These are phyloP conservation scores for Leptinotarsa juncta DNA, from an alignment of 2,888 invertebrate genomes.

Conservation along the genomic window DNA sequence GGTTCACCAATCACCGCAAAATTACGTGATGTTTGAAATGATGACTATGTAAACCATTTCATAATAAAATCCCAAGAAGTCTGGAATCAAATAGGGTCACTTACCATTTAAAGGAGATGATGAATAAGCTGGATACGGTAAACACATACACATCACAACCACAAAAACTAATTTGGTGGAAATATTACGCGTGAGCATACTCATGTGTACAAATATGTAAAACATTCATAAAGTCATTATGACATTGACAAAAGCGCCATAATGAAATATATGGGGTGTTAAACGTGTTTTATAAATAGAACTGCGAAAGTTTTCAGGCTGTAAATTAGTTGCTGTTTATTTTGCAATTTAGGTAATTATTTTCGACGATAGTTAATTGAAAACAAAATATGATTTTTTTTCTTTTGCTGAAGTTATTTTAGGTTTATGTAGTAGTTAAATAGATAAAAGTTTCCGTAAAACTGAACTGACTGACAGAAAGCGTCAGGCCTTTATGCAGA, in stretches of 20 bases:
- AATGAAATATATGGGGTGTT: not conserved
- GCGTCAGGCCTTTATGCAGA: too few relatives aligned
- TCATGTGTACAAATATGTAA: slow-evolving; percentile 19
- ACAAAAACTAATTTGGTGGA: slow-evolving; percentile 10
- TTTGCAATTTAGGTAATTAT: not conserved
- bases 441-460: too few relatives aligned
- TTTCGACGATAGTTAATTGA: too few relatives aligned
- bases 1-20: not conserved
- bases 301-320: not conserved
- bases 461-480: too few relatives aligned
- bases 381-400: too few relatives aligned
- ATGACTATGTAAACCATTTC: slow-evolving; percentile 10
- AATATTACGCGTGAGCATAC: slow-evolving; percentile 10
- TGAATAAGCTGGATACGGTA: not conserved
- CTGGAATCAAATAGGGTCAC: slow-evolving; percentile 15
- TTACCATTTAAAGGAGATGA: slow-evolving; percentile 24
- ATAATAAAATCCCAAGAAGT: not conserved
- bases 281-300: not conserved
- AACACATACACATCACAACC: slow-evolving; percentile 24
- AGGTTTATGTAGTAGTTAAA: too few relatives aligned
- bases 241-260: slow-evolving; percentile 17
- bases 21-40: not conserved
- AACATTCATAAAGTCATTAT: slow-evolving; percentile 23
- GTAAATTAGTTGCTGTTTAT: not conserved
- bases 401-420: too few relatives aligned